phyloP scores from a whole-genome alignment of 1,140 invertebrate species.

The Zaprionus camerounensis region DNA sequence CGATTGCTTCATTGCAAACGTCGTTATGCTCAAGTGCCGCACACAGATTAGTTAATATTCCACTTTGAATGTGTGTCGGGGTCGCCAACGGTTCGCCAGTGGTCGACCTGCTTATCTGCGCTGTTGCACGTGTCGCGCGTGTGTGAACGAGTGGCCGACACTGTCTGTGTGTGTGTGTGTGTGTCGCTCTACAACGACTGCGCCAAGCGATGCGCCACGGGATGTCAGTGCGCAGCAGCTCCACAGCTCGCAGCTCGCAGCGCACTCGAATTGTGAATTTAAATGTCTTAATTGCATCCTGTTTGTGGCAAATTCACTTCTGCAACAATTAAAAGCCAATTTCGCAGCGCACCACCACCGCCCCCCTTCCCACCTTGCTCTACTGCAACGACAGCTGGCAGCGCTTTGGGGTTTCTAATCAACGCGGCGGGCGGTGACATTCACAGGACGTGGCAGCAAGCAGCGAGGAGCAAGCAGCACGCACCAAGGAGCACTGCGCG shows the following conservation, averaged over 20 bases:
- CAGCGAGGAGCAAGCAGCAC: not conserved
- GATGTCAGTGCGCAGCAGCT: not conserved
- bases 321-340: constrained; percentile 80
- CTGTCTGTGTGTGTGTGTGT: constrained; percentile 5
- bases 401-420: constrained; percentile 65
- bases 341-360: constrained; percentile 34
- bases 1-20: constrained; percentile 45
- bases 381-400: constrained; percentile 42
- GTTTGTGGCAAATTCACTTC: constrained; percentile 80
- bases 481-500: not conserved
- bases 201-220: constrained; percentile 1
- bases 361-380: too few relatives aligned
- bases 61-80: constrained; percentile 62
- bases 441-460: constrained; percentile 8
- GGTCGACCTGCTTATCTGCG: constrained; percentile 41
- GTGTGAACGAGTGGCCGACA: not conserved
- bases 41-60: constrained; percentile 75
- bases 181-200: not conserved
- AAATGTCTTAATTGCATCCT: constrained; percentile 80
- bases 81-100: constrained; percentile 34
- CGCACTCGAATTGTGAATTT: constrained; percentile 44
- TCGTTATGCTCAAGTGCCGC: constrained; percentile 53
- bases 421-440: constrained; percentile 46
- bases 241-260: not conserved
- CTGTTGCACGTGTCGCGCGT: constrained; percentile 32